These are phyloP conservation scores for Lithosia quadra DNA, from an alignment of 2,888 invertebrate genomes.

Conservation along the genomic window DNA sequence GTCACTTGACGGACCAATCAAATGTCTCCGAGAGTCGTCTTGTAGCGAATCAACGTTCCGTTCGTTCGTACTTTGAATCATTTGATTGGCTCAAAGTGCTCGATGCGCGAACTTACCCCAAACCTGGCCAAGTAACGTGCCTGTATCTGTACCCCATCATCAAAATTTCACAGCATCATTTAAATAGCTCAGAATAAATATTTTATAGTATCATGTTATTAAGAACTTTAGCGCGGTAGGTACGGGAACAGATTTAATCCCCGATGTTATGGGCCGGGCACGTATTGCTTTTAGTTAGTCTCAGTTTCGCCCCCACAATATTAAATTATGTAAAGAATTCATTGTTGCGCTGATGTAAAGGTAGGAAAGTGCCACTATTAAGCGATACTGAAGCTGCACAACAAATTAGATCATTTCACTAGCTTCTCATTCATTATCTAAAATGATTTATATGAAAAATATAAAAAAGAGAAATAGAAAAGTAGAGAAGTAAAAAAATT, in stretches of 20 bases:
- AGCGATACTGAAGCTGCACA: not conserved
- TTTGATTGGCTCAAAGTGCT: too few relatives aligned
- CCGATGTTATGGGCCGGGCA: slow-evolving; percentile 47
- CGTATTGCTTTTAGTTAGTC: slow-evolving; percentile 42
- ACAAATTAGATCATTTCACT: not conserved
- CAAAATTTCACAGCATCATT: slow-evolving; percentile 15
- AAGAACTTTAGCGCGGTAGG: slow-evolving; percentile 38
- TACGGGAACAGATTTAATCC: slow-evolving; percentile 48
- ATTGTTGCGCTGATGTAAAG: slow-evolving; percentile 12
- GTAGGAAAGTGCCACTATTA: not conserved
- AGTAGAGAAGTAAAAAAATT: too few relatives aligned
- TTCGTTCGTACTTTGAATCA: too few relatives aligned
- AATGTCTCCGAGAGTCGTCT: too few relatives aligned
- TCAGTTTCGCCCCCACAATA: slow-evolving; percentile 29
- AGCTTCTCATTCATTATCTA: too few relatives aligned
- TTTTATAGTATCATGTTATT: slow-evolving; percentile 34
- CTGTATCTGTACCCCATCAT: too few relatives aligned
- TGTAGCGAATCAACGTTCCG: too few relatives aligned
- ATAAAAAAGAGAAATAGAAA: too few relatives aligned
- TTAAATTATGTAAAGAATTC: slow-evolving; percentile 31
- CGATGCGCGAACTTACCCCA: too few relatives aligned
- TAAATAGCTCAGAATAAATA: slow-evolving; percentile 21
- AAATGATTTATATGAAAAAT: not conserved
- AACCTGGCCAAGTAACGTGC: too few relatives aligned
- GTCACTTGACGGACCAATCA: too few relatives aligned